Evolutionary conservation across 2,113 vertebrate genomes (phyloP).

Genomic region (Capreolus pygargus): DNA sequence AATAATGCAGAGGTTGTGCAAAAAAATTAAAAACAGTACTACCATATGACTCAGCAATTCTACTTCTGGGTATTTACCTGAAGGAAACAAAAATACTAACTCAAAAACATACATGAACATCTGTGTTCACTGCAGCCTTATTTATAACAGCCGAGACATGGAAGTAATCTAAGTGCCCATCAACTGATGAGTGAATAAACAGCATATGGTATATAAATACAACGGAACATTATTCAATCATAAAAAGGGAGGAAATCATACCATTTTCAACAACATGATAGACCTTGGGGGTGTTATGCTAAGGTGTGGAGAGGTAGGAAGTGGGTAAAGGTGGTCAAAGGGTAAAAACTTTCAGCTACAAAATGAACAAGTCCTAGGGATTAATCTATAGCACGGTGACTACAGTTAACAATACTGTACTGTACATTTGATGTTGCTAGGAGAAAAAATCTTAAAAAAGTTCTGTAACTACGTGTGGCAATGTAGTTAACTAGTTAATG

Average conservation of each 20-base stretch:
- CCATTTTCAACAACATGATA: not conserved
- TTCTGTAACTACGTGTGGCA: not conserved
- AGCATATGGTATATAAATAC: not conserved
- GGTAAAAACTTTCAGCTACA: not conserved
- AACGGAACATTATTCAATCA: not conserved
- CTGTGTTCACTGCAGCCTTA: not conserved
- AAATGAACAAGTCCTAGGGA: not conserved
- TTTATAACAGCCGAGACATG: not conserved
- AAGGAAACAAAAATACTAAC: not conserved
- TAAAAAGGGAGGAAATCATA: not conserved
- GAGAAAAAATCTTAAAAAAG: not conserved
- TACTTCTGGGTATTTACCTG: not conserved
- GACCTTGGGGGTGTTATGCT: not conserved
- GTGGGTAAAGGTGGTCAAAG: not conserved
- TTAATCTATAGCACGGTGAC: not conserved
- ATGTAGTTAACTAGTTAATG: not conserved
- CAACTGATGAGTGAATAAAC: not conserved
- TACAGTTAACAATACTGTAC: not conserved
- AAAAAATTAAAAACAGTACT: not conserved
- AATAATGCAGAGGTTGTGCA: not conserved
- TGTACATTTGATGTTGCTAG: not conserved
- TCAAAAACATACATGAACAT: not conserved
- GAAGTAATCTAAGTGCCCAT: not conserved
- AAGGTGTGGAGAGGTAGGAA: not conserved
- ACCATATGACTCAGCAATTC: not conserved